Percentiles rank a stretch among this genome's conserved stretches.
Conservation (phyloP, 2,888 invertebrate species). For the Noctua fimbriata region DNA sequence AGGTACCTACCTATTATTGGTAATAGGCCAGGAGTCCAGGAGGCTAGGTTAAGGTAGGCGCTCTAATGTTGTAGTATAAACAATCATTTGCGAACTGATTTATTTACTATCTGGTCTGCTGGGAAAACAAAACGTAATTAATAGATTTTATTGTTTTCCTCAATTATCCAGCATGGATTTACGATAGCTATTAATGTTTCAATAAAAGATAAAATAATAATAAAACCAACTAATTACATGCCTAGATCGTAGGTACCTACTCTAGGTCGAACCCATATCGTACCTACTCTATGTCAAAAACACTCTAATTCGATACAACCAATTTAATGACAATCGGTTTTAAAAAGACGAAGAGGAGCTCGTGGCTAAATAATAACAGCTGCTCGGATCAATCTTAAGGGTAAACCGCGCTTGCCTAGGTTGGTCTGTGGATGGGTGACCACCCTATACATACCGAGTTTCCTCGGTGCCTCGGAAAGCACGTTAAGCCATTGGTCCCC, state of each 20-base stretch:
- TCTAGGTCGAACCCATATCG: too few relatives aligned
- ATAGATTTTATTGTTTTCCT: constrained; percentile 33
- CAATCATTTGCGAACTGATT: neutral
- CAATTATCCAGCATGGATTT: constrained; percentile 20
- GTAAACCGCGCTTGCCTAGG: too few relatives aligned
- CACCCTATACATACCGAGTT: too few relatives aligned
- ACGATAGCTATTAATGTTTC: constrained; percentile 1
- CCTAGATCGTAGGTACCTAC: neutral
- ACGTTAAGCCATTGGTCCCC: too few relatives aligned
- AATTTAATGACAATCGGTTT: neutral
- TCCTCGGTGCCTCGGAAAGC: too few relatives aligned
- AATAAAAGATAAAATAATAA: constrained; percentile 23
- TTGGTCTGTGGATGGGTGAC: too few relatives aligned
- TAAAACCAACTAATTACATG: neutral
- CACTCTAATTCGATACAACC: neutral
- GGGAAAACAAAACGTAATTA: constrained; percentile 15
- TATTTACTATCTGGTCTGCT: constrained; percentile 5
- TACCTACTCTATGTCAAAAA: neutral
- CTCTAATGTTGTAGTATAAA: neutral
- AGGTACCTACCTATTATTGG: neutral
- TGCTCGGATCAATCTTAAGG: too few relatives aligned
- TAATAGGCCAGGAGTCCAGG: neutral
- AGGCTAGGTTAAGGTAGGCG: neutral
- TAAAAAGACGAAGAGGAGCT: neutral
- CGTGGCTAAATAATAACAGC: too few relatives aligned